Evolutionary conservation across 1,140 invertebrate genomes (phyloP), one percentile per base, ranked within the genome.

Genomic region (Vanessa tameamea): DNA sequence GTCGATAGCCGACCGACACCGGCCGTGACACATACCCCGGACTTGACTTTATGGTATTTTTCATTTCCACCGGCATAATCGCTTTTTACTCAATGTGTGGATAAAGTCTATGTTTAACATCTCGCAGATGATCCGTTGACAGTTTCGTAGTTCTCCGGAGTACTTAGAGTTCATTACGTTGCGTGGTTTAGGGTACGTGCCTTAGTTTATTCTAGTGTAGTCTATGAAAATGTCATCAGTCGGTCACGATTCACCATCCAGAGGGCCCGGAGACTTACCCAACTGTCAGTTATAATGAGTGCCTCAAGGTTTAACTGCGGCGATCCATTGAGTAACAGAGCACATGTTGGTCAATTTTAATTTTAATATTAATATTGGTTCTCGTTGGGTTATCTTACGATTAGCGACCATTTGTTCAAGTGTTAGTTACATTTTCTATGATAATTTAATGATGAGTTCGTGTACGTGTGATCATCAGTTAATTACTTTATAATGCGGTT

Each of bases 151-250:
- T 61, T 26, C 3, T 61, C 57, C 57, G 57, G 57, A 31, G 57
- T 31, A n/a, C 57, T 16, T 61, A 6, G 31, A 37, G 26, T 61
- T 31, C 31, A 26, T 7, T 47, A 16, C 59, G 14, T 59, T 69
- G 66, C 66, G 50, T 23, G 31, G 23, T 51, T 69, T 43, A 68
- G 31, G 66, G 51, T 37, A 37, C 31, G 67, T 69, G 67, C 67
- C 67, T 69, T 69, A 69, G 37, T 69, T 57, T 26, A 26, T 13
- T 31, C 37, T 59, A 59, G 23, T 59, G 59, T 59, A 69, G 66
- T 37, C n/a, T 67, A 55, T 67, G 50, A 47, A 11, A 26, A 69
- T 47, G 48, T 69, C 55, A 57, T 68, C 51, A 16, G 9, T 43
- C 12, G 16, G 14, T 26, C 59, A 20, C 37, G 16, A 57, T 57